A percentile compares a stretch with the other conserved stretches of the same genome.
These are phyloP conservation scores for Aurelia coerulea DNA, from an alignment of 30 jellyfish, hydroid and myxozoan species.

Conservation along the genomic window DNA sequence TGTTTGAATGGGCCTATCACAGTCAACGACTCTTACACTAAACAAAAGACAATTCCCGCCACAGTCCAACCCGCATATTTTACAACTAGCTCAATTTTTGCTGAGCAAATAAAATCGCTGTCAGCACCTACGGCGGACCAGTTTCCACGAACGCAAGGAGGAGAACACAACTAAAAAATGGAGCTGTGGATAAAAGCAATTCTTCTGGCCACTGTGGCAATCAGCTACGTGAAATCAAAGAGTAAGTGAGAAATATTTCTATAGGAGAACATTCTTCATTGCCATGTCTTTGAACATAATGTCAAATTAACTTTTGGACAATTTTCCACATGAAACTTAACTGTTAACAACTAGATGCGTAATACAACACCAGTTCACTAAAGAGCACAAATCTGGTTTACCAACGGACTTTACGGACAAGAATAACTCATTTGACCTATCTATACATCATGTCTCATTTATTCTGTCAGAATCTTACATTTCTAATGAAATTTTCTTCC, in stretches of 20 bases:
- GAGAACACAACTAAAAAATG: not conserved
- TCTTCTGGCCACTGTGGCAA: not conserved
- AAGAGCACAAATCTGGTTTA: no score
- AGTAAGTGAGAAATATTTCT: not conserved
- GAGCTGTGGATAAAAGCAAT: not conserved
- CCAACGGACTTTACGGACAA: no score
- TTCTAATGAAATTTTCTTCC: no score
- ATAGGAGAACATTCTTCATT: no score
- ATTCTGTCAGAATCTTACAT: no score
- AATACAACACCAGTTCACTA: no score
- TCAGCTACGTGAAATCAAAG: not conserved
- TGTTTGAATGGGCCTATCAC: conserved; percentile 5
- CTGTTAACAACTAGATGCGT: no score
- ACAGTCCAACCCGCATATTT: conserved; percentile 1
- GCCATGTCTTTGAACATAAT: no score
- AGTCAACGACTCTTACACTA: not conserved
- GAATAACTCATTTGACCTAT: no score
- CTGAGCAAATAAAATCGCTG: conserved; percentile 5
- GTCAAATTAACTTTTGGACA: no score
- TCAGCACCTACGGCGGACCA: not conserved
- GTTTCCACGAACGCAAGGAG: not conserved
- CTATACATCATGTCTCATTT: no score
- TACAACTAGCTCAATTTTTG: not conserved
- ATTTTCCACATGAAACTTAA: no score
- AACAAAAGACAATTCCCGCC: not conserved